These are phyloP conservation scores for Aradophagus sp. DNA, from an alignment of 1,140 invertebrate genomes.

Conservation along the genomic window DNA sequence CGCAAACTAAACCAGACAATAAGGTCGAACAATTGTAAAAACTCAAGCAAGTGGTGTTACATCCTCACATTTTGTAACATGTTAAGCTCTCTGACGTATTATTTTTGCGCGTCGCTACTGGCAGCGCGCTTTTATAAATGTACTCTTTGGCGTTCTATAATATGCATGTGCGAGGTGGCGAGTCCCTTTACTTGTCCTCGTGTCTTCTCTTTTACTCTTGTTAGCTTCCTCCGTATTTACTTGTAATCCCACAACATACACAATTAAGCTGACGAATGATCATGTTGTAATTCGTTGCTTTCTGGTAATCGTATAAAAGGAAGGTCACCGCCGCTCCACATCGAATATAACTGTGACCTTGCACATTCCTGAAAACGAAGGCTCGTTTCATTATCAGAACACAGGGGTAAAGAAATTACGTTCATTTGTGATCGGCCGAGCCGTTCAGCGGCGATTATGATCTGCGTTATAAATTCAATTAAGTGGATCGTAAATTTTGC, in stretches of 20 bases:
- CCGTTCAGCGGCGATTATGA: background rate
- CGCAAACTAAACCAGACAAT: background rate
- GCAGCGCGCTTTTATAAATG: constrained; percentile 31
- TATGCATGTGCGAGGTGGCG: constrained; percentile 52
- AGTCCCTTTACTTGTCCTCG: constrained; percentile 50
- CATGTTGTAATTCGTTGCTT: constrained; percentile 69
- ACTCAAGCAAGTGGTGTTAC: constrained; percentile 34
- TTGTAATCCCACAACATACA: constrained; percentile 37
- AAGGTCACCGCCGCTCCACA: constrained; percentile 76
- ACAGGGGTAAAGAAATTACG: background rate
- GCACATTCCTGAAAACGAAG: constrained; percentile 67
- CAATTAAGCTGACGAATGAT: constrained; percentile 67
- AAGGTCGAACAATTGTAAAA: constrained; percentile 5
- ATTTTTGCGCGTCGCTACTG: constrained; percentile 9
- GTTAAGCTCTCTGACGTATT: constrained; percentile 36
- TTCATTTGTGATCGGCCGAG: background rate
- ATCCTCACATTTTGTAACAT: constrained; percentile 28
- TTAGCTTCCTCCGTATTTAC: too few relatives aligned
- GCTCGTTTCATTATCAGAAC: constrained; percentile 8
- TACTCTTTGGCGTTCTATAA: constrained; percentile 54
- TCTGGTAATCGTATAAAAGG: constrained; percentile 76
- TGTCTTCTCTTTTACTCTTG: too few relatives aligned
- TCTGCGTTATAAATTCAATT: constrained; percentile 1
- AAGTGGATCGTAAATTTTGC: constrained; percentile 14
- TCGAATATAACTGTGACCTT: constrained; percentile 75